These are phyloP conservation scores for Meandrina meandrites DNA, from an alignment of 92 coral and sea anemone species.

Conservation along the genomic window DNA sequence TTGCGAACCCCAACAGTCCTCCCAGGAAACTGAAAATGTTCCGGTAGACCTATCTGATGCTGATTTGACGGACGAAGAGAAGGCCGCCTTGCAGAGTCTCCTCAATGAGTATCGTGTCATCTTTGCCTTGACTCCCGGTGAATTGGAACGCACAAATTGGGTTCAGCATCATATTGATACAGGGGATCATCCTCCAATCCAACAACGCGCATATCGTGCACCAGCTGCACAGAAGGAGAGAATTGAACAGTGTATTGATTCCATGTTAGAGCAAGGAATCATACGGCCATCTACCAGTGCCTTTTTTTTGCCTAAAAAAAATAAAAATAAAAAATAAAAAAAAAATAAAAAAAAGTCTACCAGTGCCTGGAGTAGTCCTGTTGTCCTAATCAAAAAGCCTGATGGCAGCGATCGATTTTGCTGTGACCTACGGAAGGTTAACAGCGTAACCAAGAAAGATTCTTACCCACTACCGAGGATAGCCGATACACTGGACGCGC, in stretches of 20 bases:
- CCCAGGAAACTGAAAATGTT: too few relatives aligned
- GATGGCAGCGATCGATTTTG: not conserved
- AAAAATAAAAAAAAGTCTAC: too few relatives aligned
- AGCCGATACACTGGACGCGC: conserved; percentile 16
- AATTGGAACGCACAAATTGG: conserved; percentile 25
- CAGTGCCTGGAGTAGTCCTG: not conserved
- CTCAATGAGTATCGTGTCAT: not conserved
- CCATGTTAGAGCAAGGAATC: not conserved
- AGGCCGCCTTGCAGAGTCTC: not conserved
- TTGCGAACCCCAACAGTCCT: not conserved
- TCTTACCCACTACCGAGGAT: conserved; percentile 26
- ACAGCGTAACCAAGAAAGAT: conserved; percentile 15
- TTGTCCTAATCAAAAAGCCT: not conserved
- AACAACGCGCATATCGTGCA: not conserved
- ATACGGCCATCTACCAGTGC: conserved; percentile 7
- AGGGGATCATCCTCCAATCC: not conserved
- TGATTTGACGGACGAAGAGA: too few relatives aligned
- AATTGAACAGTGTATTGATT: not conserved
- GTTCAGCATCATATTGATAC: not conserved
- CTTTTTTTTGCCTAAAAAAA: too few relatives aligned
- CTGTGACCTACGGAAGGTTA: not conserved
- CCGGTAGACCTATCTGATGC: too few relatives aligned
- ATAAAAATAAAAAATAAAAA: too few relatives aligned
- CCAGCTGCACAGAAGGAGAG: not conserved
- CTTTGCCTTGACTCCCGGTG: not conserved